phyloP scores from a whole-genome alignment of 2,113 vertebrate genomes.

The Epinephelus fuscoguttatus region DNA sequence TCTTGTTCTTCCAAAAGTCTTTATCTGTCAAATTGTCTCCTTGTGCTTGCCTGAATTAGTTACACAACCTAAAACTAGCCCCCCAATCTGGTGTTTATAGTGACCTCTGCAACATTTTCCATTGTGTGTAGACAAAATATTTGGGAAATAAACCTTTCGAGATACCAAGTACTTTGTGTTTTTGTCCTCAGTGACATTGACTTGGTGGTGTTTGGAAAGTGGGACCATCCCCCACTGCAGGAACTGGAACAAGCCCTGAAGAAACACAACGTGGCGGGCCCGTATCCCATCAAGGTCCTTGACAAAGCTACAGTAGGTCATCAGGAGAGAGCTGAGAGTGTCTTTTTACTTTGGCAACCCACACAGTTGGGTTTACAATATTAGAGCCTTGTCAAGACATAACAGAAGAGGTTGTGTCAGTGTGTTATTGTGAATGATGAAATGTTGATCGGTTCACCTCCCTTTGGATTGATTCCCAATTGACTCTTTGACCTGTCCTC shows the following conservation, averaged over 20 bases:
- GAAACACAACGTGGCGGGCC: slow-evolving; percentile 92
- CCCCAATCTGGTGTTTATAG: background rate
- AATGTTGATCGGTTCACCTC: background rate
- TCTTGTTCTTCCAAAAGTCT: background rate
- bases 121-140: background rate
- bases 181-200: slow-evolving; percentile 92
- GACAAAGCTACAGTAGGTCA: slow-evolving; percentile 96
- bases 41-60: background rate
- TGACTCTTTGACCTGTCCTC: slow-evolving; percentile 11
- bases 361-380: background rate
- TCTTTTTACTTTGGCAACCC: background rate
- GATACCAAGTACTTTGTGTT: slow-evolving; percentile 4
- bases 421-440: background rate
- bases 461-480: background rate
- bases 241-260: slow-evolving; percentile 94
- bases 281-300: slow-evolving; percentile 95
- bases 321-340: background rate
- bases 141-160: background rate
- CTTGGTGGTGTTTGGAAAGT: slow-evolving; percentile 97
- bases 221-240: slow-evolving; percentile 95
- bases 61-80: background rate
- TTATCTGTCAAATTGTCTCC: background rate
- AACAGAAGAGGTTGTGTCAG: background rate
- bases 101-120: background rate
- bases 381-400: background rate